Evolutionary conservation across 2,113 vertebrate species (phyloP).

Genomic region (Lepidiolamprologus cunningtoni): DNA sequence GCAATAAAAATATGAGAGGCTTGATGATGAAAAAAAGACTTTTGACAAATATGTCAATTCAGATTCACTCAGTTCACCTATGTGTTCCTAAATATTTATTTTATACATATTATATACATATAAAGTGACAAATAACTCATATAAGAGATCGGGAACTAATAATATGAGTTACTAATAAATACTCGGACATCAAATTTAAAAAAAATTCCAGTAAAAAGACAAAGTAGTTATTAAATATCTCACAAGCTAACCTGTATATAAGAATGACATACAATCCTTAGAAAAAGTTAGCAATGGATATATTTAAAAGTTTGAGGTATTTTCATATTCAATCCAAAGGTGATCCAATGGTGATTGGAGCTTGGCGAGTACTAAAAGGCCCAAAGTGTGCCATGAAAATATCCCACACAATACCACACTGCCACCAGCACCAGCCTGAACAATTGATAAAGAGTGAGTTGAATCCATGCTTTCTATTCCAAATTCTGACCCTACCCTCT

Average conservation of each 20-base stretch:
- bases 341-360: background rate
- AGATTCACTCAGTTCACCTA: background rate
- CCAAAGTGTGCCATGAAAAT: background rate
- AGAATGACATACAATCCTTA: background rate
- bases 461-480: background rate
- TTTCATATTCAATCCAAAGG: background rate
- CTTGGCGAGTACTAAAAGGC: fast-evolving
- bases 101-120: background rate
- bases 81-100: background rate
- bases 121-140: background rate
- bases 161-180: background rate
- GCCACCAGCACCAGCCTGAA: background rate
- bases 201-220: background rate
- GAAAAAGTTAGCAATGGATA: background rate
- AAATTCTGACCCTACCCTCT: background rate
- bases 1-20: background rate
- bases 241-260: background rate
- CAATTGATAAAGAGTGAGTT: background rate
- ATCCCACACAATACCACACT: background rate
- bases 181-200: fast-evolving
- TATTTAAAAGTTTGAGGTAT: background rate
- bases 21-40: background rate
- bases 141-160: background rate
- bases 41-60: background rate
- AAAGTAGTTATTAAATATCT: background rate